Percentiles rank a stretch among this genome's conserved stretches.
These are phyloP conservation scores for Xiphophorus hellerii DNA, from an alignment of 2,113 vertebrate species.

Conservation along the genomic window DNA sequence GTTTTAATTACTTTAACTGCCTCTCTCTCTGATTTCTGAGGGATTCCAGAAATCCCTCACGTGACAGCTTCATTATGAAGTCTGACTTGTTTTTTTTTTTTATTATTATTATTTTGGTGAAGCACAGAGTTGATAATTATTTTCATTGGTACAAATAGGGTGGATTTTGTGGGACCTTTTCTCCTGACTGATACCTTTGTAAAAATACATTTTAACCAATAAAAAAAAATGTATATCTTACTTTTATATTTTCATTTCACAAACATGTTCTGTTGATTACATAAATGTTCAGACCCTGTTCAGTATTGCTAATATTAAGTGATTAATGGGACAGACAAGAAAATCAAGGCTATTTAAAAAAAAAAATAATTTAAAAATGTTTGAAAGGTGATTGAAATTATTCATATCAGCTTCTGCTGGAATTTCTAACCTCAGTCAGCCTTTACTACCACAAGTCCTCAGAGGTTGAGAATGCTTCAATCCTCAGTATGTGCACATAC, in stretches of 20 bases:
- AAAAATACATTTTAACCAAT: neutral
- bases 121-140: too few relatives aligned
- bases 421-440: neutral
- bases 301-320: neutral
- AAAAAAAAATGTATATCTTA: too few relatives aligned
- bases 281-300: neutral
- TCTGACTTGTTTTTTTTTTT: neutral
- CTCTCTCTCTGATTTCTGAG: too few relatives aligned
- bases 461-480: constrained; percentile 14
- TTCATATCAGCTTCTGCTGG: constrained; percentile 8
- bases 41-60: too few relatives aligned
- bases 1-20: too few relatives aligned
- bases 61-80: neutral
- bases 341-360: neutral
- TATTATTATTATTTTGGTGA: too few relatives aligned
- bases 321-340: neutral
- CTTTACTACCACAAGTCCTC: neutral
- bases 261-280: neutral
- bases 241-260: neutral
- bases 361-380: neutral
- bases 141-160: too few relatives aligned
- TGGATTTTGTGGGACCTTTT: too few relatives aligned
- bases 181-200: neutral
- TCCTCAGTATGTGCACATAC: constrained; percentile 6
- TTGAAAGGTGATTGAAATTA: neutral